Evolutionary conservation across 2,113 vertebrate genomes (phyloP), one percentile per base, ranked within the genome.

Genomic region (Drymodes brunneopygia): DNA sequence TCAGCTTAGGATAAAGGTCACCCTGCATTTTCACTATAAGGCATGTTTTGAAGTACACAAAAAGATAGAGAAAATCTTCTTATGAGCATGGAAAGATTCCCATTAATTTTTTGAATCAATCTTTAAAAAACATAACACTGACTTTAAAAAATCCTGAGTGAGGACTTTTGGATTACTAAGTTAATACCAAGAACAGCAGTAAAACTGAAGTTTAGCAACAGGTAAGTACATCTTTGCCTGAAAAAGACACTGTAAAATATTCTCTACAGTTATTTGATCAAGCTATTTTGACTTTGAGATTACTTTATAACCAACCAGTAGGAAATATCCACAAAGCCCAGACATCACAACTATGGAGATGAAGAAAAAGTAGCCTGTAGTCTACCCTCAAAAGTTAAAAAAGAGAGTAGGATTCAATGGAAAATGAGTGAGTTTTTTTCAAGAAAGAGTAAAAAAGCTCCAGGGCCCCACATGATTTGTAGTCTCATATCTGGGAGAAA

Each of bases 401-500:
- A 60, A 78, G 2, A 10, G 14, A 65, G 9, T 17, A 60, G 5
- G 12, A 36, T 67, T 16, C 48, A 69, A 44, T 16, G 36, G 15
- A 79, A 92, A 77, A 65, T 20, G 2, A 60, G 2, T 64, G 9
- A 0, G 8, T 6, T 28, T 93, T 91, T 79, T 79, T 67, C 23
- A 79, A 38, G 6, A 56, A 75, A 54, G 15, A 24, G 2, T 44
- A 35, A 31, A 83, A 81, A 24, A 73, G 15, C 10, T 66, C 5
- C 20, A 61, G 21, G 19, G 6, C 18, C 42, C 17, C 21, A 35
- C 2, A 6, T n/a, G 28, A 60, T 24, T 66, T 2, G 1, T 14
- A 45, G 10, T n/a, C 12, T 14, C 4, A 36, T 18, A 33, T 25
- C 14, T 28, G 4, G 2, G 2, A 9, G 24, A 1, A 58, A 67